Evolutionary conservation across 2,888 invertebrate genomes (phyloP), one percentile per base, ranked within the genome.

Genomic region (Mimumesa dahlbomi): DNA sequence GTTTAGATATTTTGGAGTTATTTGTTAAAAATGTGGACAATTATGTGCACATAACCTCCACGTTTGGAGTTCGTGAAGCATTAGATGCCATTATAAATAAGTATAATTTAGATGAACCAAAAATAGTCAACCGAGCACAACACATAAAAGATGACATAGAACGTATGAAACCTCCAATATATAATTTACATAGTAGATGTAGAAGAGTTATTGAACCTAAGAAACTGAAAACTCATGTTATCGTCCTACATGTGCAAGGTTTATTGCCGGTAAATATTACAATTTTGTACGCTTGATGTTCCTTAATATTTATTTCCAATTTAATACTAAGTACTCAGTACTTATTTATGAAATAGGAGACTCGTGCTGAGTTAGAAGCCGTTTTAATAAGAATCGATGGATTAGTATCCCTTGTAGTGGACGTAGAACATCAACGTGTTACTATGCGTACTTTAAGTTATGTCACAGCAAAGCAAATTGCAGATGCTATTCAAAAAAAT

Each of bases 401-500:
- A 57, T 79, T 90, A 21, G 83, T 90, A 54, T 90, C 90, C 3
- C 81, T 90, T 19, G 89, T 90, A 14, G 85, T 89, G 7, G 90
- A 90, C 69, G 89, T 89, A 9, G 88, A 89, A 76, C 89, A 90
- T 79, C 90, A 90, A 48, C 82, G 90, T 58, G 89, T 88, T 46
- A 89, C 89, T n/a, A 90, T 90, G 86, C 86, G 90, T 54, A 88
- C 89, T n/a, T 75, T 90, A 56, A 84, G 78, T 53, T 88, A 84
- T 65, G 86, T 90, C 11, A 87, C 87, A 7, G 85, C 89, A 0
- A 87, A 87, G 73, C 88, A 86, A 79, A 88, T 90, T 50, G 89
- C 89, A 0, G 87, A 89, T 61, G 87, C 87, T 34, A 89, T 90
- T 59, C 82, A 82, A 42, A 85, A 85, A 63, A 87, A 89, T 74